A percentile compares a stretch with the other conserved stretches of the same genome.
Conservation (phyloP, 2,797 vertebrate species). For the Melanogrammus aeglefinus region DNA sequence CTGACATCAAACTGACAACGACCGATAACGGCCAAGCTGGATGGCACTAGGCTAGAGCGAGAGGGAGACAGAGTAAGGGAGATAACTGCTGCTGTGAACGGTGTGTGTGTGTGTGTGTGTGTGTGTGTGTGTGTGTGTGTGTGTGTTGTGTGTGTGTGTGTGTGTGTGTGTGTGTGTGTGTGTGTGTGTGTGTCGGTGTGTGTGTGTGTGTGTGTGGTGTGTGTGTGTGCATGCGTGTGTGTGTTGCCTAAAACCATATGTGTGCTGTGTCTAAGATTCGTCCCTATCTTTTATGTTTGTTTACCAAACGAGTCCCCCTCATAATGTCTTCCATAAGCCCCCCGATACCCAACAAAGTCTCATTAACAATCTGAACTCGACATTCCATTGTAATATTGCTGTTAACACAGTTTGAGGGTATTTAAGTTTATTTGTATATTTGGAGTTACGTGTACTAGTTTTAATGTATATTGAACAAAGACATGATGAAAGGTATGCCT, state of each 20-base stretch:
- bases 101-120: conserved; percentile 12
- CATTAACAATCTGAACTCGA: conserved; percentile 70
- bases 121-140: conserved; percentile 20
- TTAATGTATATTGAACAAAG: conserved; percentile 92
- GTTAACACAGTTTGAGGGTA: conserved; percentile 85
- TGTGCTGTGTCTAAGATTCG: conserved; percentile 35
- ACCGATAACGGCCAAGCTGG: conserved; percentile 38
- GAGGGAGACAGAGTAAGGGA: conserved; percentile 29
- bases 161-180: conserved; percentile 27
- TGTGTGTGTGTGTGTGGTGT: conserved; percentile 28
- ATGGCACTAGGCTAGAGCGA: neutral
- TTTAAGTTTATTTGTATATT: conserved; percentile 94
- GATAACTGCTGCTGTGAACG: conserved; percentile 57
- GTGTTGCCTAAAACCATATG: conserved; percentile 16
- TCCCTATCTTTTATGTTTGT: conserved; percentile 29
- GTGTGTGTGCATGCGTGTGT: conserved; percentile 11
- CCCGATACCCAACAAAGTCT: conserved; percentile 70
- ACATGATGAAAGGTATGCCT: conserved; percentile 81
- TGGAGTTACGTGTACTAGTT: conserved; percentile 87
- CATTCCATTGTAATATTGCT: conserved; percentile 90
- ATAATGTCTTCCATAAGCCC: conserved; percentile 76
- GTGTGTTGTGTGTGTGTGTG: conserved; percentile 14
- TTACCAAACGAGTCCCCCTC: conserved; percentile 70
- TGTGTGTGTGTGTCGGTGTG: conserved; percentile 26
- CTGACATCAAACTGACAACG: conserved; percentile 50